Percentiles rank a stretch among this genome's conserved stretches.
Evolutionary conservation across 2,797 vertebrate species (phyloP).

Genomic region (Limosa lapponica): DNA sequence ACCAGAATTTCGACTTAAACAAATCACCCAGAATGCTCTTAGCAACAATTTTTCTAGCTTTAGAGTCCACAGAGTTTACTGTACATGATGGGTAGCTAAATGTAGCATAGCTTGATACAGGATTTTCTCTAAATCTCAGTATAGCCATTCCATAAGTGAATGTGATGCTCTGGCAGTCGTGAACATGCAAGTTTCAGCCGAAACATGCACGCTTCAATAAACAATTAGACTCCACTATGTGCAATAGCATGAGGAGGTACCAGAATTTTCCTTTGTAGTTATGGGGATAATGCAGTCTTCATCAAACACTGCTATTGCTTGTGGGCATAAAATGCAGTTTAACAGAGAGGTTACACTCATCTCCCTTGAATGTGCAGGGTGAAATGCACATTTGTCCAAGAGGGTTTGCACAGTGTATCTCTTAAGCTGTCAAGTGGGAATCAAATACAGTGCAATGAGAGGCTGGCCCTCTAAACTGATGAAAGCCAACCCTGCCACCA

Average conservation of each 20-base stretch:
- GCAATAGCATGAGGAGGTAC: neutral
- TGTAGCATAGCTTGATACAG: conserved; percentile 31
- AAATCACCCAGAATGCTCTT: neutral
- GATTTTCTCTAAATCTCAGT: conserved; percentile 28
- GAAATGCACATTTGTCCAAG: neutral
- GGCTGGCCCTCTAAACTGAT: neutral
- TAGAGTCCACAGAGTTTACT: conserved; percentile 23
- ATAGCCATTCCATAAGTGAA: conserved; percentile 46
- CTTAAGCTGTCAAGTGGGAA: neutral
- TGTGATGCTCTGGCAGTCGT: conserved; percentile 30
- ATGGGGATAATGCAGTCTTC: conserved; percentile 49
- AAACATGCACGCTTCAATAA: conserved; percentile 51
- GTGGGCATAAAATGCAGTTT: conserved; percentile 52
- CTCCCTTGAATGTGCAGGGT: conserved; percentile 3
- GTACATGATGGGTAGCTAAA: conserved; percentile 34
- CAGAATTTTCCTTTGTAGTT: conserved; percentile 40
- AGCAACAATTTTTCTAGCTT: neutral
- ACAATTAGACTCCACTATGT: conserved; percentile 32
- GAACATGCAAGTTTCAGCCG: neutral
- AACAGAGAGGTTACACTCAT: conserved; percentile 15
- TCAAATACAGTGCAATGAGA: neutral
- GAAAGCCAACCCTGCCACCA: neutral
- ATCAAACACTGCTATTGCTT: conserved; percentile 35
- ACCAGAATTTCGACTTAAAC: neutral
- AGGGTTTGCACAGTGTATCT: neutral